Conservation (phyloP, 2,797 vertebrate genomes). For the Coregonus ussuriensis region DNA sequence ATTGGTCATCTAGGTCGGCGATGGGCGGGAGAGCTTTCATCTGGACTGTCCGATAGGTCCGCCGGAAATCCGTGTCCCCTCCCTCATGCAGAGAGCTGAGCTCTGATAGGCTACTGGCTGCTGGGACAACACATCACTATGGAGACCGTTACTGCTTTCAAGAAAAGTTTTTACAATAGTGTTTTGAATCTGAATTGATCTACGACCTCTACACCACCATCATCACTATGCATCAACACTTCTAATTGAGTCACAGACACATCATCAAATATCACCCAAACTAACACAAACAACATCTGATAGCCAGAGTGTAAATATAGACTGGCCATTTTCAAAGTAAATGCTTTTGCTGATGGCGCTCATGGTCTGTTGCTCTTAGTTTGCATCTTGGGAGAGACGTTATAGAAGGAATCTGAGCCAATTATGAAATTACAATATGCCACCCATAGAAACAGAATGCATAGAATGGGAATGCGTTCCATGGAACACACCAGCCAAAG, state of each 20-base stretch:
- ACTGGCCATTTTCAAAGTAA: conserved; percentile 1
- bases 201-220: background rate
- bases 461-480: background rate
- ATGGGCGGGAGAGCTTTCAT: conserved; percentile 86
- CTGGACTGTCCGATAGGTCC: conserved; percentile 84
- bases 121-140: conserved; percentile 37
- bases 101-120: conserved; percentile 90
- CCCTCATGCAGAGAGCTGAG: conserved; percentile 92
- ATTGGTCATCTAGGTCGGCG: conserved; percentile 76
- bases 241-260: background rate
- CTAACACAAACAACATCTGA: background rate
- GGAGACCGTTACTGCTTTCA: background rate
- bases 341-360: conserved; percentile 5
- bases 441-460: background rate
- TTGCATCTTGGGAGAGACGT: background rate
- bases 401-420: background rate
- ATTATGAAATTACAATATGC: background rate
- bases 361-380: background rate
- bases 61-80: conserved; percentile 82
- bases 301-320: background rate
- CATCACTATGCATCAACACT: background rate
- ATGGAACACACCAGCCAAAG: background rate
- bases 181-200: no score
- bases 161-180: no score
- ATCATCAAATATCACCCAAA: background rate